Evolutionary conservation across 2,113 vertebrate genomes (phyloP).

Genomic region (Carettochelys insculpta): DNA sequence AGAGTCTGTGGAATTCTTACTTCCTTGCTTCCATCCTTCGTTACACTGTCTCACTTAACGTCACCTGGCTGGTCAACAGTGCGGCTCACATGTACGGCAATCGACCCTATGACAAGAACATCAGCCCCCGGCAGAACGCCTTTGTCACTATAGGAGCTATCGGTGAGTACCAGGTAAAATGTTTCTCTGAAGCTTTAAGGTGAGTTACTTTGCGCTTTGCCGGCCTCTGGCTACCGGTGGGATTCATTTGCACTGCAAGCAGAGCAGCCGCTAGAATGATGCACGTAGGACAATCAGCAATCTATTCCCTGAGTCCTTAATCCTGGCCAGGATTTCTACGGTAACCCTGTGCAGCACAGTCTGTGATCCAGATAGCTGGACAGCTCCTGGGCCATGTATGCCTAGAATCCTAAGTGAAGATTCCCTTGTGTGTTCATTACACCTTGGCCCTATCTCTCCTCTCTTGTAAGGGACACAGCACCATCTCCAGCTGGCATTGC

Average conservation of each 20-base stretch:
- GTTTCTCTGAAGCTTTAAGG: background rate
- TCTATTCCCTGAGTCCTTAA: background rate
- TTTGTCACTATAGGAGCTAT: conserved; percentile 80
- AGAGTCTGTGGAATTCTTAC: conserved; percentile 84
- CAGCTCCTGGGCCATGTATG: fast-evolving
- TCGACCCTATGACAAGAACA: conserved; percentile 79
- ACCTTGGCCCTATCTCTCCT: background rate
- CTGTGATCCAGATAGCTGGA: background rate
- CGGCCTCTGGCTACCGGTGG: background rate
- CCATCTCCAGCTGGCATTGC: background rate
- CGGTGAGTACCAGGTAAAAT: conserved; percentile 65
- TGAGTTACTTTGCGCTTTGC: background rate
- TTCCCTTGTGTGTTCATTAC: fast-evolving
- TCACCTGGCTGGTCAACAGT: conserved; percentile 84
- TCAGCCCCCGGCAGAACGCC: conserved; percentile 81
- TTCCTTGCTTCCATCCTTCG: conserved; percentile 82
- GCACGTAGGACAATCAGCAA: background rate
- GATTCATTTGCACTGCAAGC: background rate
- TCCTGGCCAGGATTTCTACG: fast-evolving
- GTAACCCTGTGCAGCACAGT: fast-evolving
- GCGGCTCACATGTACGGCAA: conserved; percentile 84
- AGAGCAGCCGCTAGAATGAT: background rate
- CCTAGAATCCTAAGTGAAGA: background rate
- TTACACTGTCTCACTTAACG: conserved; percentile 80
- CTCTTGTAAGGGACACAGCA: background rate